Conservation (phyloP, 2,113 vertebrate species). For the Antidorcas marsupialis region DNA sequence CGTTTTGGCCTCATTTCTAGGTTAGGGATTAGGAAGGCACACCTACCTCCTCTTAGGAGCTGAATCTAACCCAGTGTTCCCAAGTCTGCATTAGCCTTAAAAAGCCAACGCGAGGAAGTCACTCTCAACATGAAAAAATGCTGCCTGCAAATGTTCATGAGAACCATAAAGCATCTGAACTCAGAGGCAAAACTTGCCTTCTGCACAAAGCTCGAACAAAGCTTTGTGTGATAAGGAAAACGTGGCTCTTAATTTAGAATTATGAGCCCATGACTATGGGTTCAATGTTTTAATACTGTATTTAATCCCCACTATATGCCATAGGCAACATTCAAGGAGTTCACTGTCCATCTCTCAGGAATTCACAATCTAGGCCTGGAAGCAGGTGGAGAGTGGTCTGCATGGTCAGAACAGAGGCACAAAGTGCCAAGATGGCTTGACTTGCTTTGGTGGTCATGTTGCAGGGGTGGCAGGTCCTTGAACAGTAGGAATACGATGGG, state of each 20-base stretch:
- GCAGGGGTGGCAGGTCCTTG: no score
- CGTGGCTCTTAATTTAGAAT: not conserved
- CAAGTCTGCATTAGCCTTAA: not conserved
- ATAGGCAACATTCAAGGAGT: not conserved
- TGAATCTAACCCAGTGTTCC: not conserved
- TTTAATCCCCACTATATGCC: not conserved
- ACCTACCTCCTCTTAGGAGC: not conserved
- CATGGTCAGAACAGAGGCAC: not conserved
- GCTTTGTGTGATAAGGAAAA: not conserved
- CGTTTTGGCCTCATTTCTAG: not conserved
- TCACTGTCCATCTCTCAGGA: not conserved
- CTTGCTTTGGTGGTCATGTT: not conserved
- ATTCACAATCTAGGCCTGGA: not conserved
- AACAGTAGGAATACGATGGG: no score
- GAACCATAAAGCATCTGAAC: not conserved
- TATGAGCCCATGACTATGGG: not conserved
- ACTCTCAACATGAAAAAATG: not conserved
- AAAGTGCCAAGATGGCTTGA: fast-evolving
- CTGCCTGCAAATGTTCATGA: not conserved
- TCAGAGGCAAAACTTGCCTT: not conserved
- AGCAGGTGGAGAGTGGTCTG: not conserved
- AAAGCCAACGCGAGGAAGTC: not conserved
- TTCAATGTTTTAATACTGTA: not conserved
- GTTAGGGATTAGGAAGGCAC: not conserved
- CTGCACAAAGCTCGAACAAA: not conserved